Evolutionary conservation across 2,113 vertebrate genomes (phyloP), one percentile per base, ranked within the genome.

Genomic region (Mustela nigripes): DNA sequence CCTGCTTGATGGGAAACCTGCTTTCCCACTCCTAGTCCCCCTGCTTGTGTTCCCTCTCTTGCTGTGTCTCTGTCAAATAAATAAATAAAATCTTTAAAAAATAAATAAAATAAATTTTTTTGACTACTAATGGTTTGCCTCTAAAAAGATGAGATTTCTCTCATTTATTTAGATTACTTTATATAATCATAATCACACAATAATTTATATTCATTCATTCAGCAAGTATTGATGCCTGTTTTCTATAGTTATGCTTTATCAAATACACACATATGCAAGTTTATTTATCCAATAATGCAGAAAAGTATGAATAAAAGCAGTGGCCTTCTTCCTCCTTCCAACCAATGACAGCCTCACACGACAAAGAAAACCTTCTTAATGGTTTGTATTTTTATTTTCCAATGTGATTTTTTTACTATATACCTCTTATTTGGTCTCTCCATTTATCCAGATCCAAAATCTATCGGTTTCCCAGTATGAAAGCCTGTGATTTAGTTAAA

Each of bases 131-230:
- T 91, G 4, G 4, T 90, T 90, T 80, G 19, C 24, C 21, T 31
- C 6, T 81, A 50, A 74, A 89, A 12, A 50, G n/a, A 31, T 58
- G 39, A 48, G 11, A 45, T 82, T 73, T 78, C 9, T 63, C 53
- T 95, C 24, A 90, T 11, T 91, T 92, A 36, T 88, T 91, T 94
- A 76, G 31, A 82, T 83, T 45, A 62, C 2, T 71, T 81, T 58
- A 62, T 86, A 28, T 2, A 50, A 76, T 78, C 28, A 1, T 39
- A 82, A 76, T 81, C 22, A 76, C 36, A 21, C 24, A 78, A 69
- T 50, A 60, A 63, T 60, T 39, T 42, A 21, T 12, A 62, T 74
- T 42, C 1, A 83, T 62, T 82, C n/a, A 53, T 86, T 93, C 21
- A 76, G 56, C 33, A 82, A 69, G 48, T 22, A 50, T 33, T 65